Evolutionary conservation across 2,888 invertebrate genomes (phyloP).

Genomic region (Myopa tessellatipennis): DNA sequence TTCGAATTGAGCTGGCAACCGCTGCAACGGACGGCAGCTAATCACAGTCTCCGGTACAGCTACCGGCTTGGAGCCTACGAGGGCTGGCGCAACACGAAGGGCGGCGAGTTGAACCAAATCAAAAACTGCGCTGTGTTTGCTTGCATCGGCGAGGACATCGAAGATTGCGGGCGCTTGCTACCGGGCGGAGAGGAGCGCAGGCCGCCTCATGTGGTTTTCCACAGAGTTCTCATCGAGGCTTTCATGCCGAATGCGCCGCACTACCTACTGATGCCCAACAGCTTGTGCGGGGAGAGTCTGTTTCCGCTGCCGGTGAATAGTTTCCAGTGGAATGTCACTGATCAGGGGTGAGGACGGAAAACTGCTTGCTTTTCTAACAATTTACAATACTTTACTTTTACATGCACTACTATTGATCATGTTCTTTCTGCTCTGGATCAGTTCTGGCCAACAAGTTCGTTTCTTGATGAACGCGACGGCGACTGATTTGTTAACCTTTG

Average conservation of each 20-base stretch:
- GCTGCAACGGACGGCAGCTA: background rate
- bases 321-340: slow-evolving; percentile 53
- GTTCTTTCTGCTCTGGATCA: slow-evolving; percentile 25
- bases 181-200: slow-evolving; percentile 23
- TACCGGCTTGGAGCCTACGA: slow-evolving; percentile 69
- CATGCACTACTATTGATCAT: background rate
- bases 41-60: slow-evolving; percentile 52
- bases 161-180: slow-evolving; percentile 55
- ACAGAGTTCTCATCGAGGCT: slow-evolving; percentile 51
- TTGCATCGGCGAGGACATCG: slow-evolving; percentile 59
- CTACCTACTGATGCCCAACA: slow-evolving; percentile 57
- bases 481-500: slow-evolving; percentile 55
- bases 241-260: slow-evolving; percentile 51
- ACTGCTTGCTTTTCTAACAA: too few relatives aligned
- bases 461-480: slow-evolving; percentile 47
- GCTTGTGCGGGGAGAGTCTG: slow-evolving; percentile 50
- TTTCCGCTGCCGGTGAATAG: slow-evolving; percentile 56
- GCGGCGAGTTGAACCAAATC: slow-evolving; percentile 65
- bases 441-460: slow-evolving; percentile 41
- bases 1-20: slow-evolving; percentile 53
- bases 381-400: background rate
- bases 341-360: slow-evolving; percentile 38
- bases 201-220: slow-evolving; percentile 49
- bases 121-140: slow-evolving; percentile 69
- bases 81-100: slow-evolving; percentile 67